Conservation (phyloP, 2,113 vertebrate genomes). For the Vidua macroura region DNA sequence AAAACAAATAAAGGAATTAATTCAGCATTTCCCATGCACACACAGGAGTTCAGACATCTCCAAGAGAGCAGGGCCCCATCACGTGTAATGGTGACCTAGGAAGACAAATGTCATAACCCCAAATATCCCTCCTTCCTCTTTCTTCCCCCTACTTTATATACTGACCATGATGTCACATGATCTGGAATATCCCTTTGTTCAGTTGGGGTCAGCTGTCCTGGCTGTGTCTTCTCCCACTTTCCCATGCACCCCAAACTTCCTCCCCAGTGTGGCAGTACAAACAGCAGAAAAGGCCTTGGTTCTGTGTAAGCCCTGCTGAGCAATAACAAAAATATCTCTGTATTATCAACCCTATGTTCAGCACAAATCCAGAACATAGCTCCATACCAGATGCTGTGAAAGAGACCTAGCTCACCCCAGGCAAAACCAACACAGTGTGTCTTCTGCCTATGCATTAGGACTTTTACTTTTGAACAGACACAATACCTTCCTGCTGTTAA, state of each 20-base stretch:
- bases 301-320: not conserved
- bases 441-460: not conserved
- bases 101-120: fast-evolving
- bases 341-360: not conserved
- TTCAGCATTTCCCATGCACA: not conserved
- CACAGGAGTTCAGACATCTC: no score
- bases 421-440: no score
- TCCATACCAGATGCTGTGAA: not conserved
- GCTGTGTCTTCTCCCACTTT: not conserved
- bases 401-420: not conserved
- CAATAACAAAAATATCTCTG: not conserved
- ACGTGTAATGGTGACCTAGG: fast-evolving
- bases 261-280: fast-evolving
- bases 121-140: not conserved
- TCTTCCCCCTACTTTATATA: not conserved
- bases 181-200: not conserved
- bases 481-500: not conserved
- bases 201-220: fast-evolving
- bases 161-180: fast-evolving
- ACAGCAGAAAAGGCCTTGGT: not conserved
- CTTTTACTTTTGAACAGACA: not conserved
- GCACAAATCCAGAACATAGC: not conserved
- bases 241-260: not conserved
- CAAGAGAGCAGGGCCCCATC: not conserved
- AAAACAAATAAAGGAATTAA: not conserved